Conservation (phyloP, 2,113 vertebrate genomes). For the Syngnathus floridae region DNA sequence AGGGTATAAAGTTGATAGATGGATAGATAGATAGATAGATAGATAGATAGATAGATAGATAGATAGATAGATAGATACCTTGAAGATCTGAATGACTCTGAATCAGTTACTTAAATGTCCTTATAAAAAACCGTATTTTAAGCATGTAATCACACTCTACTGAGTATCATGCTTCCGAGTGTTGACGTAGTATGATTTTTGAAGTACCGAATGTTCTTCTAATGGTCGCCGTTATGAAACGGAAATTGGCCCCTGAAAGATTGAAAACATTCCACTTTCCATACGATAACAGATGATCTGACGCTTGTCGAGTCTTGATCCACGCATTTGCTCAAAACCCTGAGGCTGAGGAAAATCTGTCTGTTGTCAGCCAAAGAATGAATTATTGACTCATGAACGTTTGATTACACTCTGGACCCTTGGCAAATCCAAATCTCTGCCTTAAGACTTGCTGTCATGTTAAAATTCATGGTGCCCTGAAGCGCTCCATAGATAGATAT, state of each 20-base stretch:
- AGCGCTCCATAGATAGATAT: slow-evolving; percentile 3
- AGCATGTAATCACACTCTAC: too few species aligned
- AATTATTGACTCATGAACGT: slow-evolving; percentile 4
- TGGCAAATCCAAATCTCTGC: background rate
- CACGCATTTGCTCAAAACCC: background rate
- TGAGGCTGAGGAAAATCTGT: background rate
- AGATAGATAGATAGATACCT: too few species aligned
- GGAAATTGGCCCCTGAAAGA: background rate
- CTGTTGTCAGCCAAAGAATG: background rate
- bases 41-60: too few species aligned
- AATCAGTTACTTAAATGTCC: background rate
- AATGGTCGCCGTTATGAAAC: background rate
- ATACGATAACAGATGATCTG: background rate
- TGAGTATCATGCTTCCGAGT: background rate
- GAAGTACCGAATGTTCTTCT: background rate
- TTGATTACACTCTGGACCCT: background rate
- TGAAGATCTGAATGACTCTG: background rate
- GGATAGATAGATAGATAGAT: too few species aligned
- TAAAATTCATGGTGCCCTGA: slow-evolving; percentile 9
- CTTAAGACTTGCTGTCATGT: background rate
- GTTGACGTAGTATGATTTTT: background rate
- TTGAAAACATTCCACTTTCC: background rate
- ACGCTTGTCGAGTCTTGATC: background rate
- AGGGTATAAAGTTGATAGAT: too few species aligned
- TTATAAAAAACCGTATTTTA: background rate